Conservation (phyloP, 2,888 invertebrate genomes). For the Terebella lapidaria region DNA sequence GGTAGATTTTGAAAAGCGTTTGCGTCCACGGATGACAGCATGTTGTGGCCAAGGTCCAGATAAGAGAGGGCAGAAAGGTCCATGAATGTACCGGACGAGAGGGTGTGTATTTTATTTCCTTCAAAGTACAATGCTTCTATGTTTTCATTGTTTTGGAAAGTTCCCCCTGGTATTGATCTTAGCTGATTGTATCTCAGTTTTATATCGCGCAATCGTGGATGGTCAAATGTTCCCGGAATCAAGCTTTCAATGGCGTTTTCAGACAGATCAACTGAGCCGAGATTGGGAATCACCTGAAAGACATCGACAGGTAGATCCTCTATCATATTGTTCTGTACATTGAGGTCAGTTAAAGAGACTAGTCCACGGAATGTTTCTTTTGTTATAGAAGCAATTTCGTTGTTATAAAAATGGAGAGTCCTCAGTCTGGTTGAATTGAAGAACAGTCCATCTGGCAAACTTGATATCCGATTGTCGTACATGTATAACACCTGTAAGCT, state of each 20-base stretch:
- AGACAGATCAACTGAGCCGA: constrained; percentile 15
- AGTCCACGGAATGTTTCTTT: constrained; percentile 11
- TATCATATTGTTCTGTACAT: constrained; percentile 19
- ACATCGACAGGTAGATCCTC: constrained; percentile 4
- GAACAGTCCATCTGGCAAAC: constrained; percentile 10
- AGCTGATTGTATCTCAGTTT: constrained; percentile 16
- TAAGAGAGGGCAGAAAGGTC: constrained; percentile 11
- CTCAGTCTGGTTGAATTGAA: background rate
- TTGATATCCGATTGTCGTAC: constrained; percentile 12
- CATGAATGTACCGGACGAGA: constrained; percentile 10
- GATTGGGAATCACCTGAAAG: constrained; percentile 4
- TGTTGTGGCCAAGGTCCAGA: constrained; percentile 15
- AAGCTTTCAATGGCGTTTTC: constrained; percentile 13
- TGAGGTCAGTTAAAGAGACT: constrained; percentile 11
- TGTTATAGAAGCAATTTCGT: constrained; percentile 12
- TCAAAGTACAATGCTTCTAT: constrained; percentile 16
- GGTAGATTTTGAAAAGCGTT: constrained; percentile 14
- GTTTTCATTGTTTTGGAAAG: constrained; percentile 6
- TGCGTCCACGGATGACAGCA: constrained; percentile 4
- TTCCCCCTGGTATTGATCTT: constrained; percentile 7
- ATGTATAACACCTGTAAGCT: constrained; percentile 11
- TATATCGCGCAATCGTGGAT: constrained; percentile 2
- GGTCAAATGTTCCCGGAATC: constrained; percentile 8
- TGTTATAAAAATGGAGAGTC: constrained; percentile 18
- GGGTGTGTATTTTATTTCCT: constrained; percentile 7